Evolutionary conservation across 1,140 invertebrate species (phyloP).

Genomic region (Drosophila truncata): DNA sequence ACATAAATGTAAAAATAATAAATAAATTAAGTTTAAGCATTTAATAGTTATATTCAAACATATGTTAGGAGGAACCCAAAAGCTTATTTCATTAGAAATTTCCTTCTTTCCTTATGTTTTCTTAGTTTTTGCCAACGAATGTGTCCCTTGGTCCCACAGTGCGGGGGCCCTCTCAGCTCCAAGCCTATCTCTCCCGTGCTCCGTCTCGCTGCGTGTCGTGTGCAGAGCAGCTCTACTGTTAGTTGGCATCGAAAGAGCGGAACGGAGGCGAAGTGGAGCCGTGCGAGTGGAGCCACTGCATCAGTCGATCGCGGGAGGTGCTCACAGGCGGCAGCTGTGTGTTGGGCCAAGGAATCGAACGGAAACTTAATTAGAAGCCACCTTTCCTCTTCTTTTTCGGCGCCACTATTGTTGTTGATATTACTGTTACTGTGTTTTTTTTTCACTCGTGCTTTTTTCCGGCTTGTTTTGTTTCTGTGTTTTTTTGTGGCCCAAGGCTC

Average conservation of each 20-base stretch:
- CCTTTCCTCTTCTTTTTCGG: background rate
- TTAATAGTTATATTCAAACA: background rate
- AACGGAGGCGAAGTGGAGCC: conserved; percentile 1
- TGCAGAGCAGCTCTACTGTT: conserved; percentile 29
- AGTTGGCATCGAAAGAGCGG: conserved; percentile 15
- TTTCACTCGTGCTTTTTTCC: conserved; percentile 5
- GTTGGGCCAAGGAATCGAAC: conserved; percentile 8
- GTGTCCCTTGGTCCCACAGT: background rate
- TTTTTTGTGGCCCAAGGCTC: conserved; percentile 19
- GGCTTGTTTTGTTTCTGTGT: conserved; percentile 18
- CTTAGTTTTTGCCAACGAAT: background rate
- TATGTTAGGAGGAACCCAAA: background rate
- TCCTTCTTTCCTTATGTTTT: background rate
- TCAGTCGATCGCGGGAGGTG: conserved; percentile 31
- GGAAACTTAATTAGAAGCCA: conserved; percentile 1
- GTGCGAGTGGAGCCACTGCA: conserved; percentile 3
- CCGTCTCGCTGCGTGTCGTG: conserved; percentile 19
- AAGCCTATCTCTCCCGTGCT: conserved; percentile 8
- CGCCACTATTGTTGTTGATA: conserved; percentile 8
- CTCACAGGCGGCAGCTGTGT: conserved; percentile 22
- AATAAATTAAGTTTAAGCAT: too few relatives aligned
- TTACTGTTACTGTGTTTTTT: conserved; percentile 12
- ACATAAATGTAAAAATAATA: background rate
- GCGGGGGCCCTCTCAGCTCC: background rate
- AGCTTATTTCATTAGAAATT: background rate